phyloP scores from a whole-genome alignment of 2,888 invertebrate genomes.

The Latrodectus hesperus region DNA sequence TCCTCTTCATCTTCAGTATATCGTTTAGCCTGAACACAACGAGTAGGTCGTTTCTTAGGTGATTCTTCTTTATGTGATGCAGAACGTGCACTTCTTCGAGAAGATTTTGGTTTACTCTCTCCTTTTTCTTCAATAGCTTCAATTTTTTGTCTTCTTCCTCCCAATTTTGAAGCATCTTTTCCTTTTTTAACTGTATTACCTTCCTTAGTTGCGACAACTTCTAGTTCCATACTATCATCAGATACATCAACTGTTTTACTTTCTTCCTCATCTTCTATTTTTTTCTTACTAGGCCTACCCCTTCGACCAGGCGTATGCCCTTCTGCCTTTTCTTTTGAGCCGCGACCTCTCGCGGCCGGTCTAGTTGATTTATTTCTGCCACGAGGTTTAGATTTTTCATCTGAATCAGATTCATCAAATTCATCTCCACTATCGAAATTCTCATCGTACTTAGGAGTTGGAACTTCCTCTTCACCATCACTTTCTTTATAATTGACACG shows the following conservation, averaged over 20 bases:
- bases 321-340: constrained; percentile 22
- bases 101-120: constrained; percentile 33
- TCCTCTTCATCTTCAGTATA: constrained; percentile 63
- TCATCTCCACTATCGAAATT: constrained; percentile 58
- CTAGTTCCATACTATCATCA: constrained; percentile 36
- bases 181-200: constrained; percentile 10
- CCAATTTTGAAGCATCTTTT: not conserved
- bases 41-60: constrained; percentile 50
- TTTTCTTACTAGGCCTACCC: constrained; percentile 31
- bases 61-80: constrained; percentile 47
- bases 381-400: constrained; percentile 51
- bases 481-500: constrained; percentile 68
- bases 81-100: constrained; percentile 31
- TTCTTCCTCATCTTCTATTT: constrained; percentile 37
- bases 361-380: constrained; percentile 20
- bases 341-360: constrained; percentile 21
- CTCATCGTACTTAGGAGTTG: constrained; percentile 58
- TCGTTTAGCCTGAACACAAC: constrained; percentile 45
- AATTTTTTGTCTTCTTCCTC: constrained; percentile 38
- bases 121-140: constrained; percentile 24
- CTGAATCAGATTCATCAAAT: constrained; percentile 64
- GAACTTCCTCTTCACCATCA: constrained; percentile 63
- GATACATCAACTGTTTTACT: constrained; percentile 29
- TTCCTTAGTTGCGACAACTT: constrained; percentile 11
- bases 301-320: constrained; percentile 7